Evolutionary conservation across 2,888 invertebrate species (phyloP), one percentile per base, ranked within the genome.

Genomic region (Tenthredo amoena): DNA sequence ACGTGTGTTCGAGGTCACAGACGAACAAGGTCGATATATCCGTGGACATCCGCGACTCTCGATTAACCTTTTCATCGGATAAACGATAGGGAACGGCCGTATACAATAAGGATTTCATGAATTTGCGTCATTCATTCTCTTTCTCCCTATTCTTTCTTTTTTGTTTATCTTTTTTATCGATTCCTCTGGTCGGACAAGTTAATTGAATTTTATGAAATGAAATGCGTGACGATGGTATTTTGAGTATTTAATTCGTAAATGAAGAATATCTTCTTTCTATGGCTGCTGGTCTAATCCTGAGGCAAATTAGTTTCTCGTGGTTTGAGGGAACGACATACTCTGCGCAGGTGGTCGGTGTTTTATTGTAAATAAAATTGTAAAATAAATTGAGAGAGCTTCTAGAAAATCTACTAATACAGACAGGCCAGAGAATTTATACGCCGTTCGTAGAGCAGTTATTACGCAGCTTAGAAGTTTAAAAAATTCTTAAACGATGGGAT

Each of bases 11-110:
- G 89, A 88, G 91, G 90, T 91, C 91, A 90, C 87, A 87, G 86
- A 87, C 89, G 90, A 91, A 91, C 91, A 90, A 90, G 92, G 91
- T 90, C 91, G 88, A 87, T 34, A 10, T 81, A 37, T 62, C 26
- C 18, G 58, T 81, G 40, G 40, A 26, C 62, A 40, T 40, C 34
- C n/a, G 55, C 7, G 26, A 81, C 58, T 37, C 31, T 77, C 31
- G 34, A 50, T 43, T 47, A 31, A 50, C 31, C 77, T 50, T 77
- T 50, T 47, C 47, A 50, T 43, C 31, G 9, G 12, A 77, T 74
- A 74, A 74, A 21, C 43, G 74, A 26, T 43, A 43, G 43, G 74
- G 74, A 40, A 12, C 40, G 74, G 74, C 26, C 43, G 43, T 18
- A 26, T 26, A 68, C 68, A 68, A 68, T 68, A 34, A 68, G 15